Conservation (phyloP, 2,888 invertebrate genomes). For the Petrolisthes manimaculis region DNA sequence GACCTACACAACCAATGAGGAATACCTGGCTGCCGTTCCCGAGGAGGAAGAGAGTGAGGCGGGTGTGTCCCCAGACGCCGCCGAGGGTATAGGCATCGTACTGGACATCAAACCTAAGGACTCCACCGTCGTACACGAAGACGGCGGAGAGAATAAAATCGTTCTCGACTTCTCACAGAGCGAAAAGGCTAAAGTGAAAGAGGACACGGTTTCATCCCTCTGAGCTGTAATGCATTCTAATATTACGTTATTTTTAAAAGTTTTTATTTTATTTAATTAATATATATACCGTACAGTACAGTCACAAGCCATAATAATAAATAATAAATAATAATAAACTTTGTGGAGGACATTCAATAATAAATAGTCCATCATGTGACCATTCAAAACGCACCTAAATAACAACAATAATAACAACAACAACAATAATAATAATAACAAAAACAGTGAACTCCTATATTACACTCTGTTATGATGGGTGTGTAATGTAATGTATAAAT, state of each 20-base stretch:
- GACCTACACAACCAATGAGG: slow-evolving; percentile 60
- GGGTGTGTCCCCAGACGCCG: slow-evolving; percentile 55
- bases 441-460: no score
- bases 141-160: slow-evolving; percentile 52
- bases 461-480: no score
- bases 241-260: not conserved
- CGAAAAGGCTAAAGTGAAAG: slow-evolving; percentile 39
- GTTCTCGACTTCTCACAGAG: slow-evolving; percentile 47
- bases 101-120: slow-evolving; percentile 61
- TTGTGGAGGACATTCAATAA: no score
- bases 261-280: not conserved
- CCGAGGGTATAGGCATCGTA: slow-evolving; percentile 58
- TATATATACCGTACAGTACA: not conserved
- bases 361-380: no score
- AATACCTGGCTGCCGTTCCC: slow-evolving; percentile 58
- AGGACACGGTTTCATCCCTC: slow-evolving; percentile 36
- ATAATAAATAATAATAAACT: not conserved
- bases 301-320: not conserved
- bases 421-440: no score
- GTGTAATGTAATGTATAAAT: no score
- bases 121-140: slow-evolving; percentile 39
- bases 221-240: not conserved
- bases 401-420: no score
- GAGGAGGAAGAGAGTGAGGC: slow-evolving; percentile 54
- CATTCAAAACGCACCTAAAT: no score